These are phyloP conservation scores for Scopus umbretta DNA, from an alignment of 2,113 vertebrate species.

Conservation along the genomic window DNA sequence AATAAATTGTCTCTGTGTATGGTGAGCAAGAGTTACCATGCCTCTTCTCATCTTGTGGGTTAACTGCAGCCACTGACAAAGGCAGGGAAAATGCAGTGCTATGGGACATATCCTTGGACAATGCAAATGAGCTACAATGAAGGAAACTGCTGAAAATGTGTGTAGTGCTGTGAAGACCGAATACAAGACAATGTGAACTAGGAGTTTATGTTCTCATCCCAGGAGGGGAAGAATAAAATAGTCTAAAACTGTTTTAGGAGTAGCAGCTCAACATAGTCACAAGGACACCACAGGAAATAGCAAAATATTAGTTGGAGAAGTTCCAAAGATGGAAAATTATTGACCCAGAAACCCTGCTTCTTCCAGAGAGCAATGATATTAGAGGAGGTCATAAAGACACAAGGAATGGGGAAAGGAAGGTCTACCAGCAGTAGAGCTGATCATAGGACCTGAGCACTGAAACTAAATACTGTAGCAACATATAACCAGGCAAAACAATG, in stretches of 20 bases:
- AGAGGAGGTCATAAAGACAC: background rate
- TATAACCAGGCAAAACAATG: background rate
- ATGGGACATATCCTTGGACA: background rate
- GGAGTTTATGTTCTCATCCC: background rate
- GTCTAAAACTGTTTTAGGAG: background rate
- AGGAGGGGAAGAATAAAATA: background rate
- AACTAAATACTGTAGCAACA: background rate
- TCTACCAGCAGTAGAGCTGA: background rate
- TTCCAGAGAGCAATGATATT: background rate
- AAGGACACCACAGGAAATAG: background rate
- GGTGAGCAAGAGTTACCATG: background rate
- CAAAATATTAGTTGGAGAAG: background rate
- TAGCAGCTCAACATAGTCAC: background rate
- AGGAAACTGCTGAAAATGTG: background rate
- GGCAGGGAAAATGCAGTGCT: background rate
- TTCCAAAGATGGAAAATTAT: background rate
- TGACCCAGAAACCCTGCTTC: background rate
- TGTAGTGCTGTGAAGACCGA: background rate
- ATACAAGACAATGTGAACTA: background rate
- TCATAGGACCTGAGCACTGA: background rate
- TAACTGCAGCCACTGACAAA: background rate
- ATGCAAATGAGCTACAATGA: background rate
- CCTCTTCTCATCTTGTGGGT: background rate
- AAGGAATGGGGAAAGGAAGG: background rate
- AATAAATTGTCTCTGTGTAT: background rate